Conservation (phyloP, 2,797 vertebrate species). For the Danionella dracula region DNA sequence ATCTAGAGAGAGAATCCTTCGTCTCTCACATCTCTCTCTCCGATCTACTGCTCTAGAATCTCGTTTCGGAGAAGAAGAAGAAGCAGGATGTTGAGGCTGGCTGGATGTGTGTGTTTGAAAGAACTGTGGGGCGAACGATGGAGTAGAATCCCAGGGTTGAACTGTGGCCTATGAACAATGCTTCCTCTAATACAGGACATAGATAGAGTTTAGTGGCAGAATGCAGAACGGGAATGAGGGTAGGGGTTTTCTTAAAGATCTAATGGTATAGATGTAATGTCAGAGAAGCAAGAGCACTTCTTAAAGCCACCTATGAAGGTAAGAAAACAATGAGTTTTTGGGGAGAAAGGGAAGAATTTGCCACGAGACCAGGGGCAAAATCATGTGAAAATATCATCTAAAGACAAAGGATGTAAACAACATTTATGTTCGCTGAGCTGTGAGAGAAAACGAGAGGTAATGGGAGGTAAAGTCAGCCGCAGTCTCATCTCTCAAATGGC, state of each 20-base stretch:
- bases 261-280: slow-evolving; percentile 39
- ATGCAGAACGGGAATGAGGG: background rate
- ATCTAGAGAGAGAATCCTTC: too few relatives aligned
- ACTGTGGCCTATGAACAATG: slow-evolving; percentile 46
- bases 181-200: slow-evolving; percentile 47
- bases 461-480: background rate
- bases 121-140: slow-evolving; percentile 49
- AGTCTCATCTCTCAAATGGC: background rate
- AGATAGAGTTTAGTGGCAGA: slow-evolving; percentile 1
- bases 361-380: slow-evolving; percentile 1
- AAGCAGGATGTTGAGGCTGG: slow-evolving; percentile 30
- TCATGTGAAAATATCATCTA: slow-evolving; percentile 7
- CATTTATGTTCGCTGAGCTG: background rate
- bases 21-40: too few relatives aligned
- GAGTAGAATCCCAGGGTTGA: slow-evolving; percentile 57
- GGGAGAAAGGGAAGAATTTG: too few relatives aligned
- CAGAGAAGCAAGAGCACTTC: slow-evolving; percentile 41
- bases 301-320: slow-evolving; percentile 31
- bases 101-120: slow-evolving; percentile 44
- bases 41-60: too few relatives aligned
- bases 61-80: too few relatives aligned
- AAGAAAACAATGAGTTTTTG: too few relatives aligned
- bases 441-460: slow-evolving; percentile 46
- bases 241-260: background rate
- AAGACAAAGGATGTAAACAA: background rate